Evolutionary conservation across 2,113 vertebrate species (phyloP).

Genomic region (Alouatta palliata): DNA sequence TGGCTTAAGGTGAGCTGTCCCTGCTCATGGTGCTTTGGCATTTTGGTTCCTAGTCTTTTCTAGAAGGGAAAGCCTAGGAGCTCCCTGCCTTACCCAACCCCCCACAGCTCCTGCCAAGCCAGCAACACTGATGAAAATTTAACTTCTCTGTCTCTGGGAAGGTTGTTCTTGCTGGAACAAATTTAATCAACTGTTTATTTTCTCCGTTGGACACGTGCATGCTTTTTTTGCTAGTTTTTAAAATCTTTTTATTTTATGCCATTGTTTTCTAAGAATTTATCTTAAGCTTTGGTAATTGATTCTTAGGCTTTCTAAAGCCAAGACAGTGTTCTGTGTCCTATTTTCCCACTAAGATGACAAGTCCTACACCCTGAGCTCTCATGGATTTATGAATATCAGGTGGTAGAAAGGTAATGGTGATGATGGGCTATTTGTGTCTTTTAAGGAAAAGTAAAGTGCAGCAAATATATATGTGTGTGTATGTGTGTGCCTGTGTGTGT

Average conservation of each 20-base stretch:
- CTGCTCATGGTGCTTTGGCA: not conserved
- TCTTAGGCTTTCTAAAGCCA: slow-evolving; percentile 25
- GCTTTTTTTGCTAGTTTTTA: slow-evolving; percentile 26
- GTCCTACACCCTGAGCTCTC: not conserved
- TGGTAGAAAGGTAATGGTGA: not conserved
- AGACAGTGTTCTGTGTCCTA: not conserved
- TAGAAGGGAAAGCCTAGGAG: not conserved
- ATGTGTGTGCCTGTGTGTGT: accelerated
- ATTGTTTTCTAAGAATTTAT: slow-evolving; percentile 48
- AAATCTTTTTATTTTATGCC: slow-evolving; percentile 18
- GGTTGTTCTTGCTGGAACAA: slow-evolving; percentile 36
- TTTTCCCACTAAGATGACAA: not conserved
- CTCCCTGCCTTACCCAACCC: not conserved
- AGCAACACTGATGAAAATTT: not conserved
- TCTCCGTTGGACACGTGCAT: not conserved
- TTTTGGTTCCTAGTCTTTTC: not conserved
- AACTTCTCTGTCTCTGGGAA: slow-evolving; percentile 31
- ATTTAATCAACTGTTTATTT: slow-evolving; percentile 59
- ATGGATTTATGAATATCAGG: not conserved
- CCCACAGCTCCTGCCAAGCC: not conserved
- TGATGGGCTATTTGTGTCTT: not conserved
- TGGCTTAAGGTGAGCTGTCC: not conserved
- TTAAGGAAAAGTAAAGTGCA: slow-evolving; percentile 5
- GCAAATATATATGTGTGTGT: too few relatives aligned
- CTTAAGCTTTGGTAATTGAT: slow-evolving; percentile 26